Evolutionary conservation across 2,888 invertebrate genomes (phyloP).

Genomic region (Lamellibrachia satsuma): DNA sequence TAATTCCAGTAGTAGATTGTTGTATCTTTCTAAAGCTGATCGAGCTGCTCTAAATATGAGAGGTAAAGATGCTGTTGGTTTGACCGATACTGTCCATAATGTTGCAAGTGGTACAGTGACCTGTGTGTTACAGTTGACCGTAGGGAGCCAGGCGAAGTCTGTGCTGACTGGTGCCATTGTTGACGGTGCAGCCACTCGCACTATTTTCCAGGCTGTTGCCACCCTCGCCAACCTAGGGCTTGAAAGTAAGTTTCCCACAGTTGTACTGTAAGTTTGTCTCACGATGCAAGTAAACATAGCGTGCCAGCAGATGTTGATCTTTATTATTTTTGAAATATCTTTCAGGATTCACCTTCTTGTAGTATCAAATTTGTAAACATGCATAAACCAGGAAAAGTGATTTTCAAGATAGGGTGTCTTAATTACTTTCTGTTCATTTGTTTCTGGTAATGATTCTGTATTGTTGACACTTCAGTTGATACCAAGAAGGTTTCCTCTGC

Average conservation of each 20-base stretch:
- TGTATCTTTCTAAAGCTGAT: too few species aligned
- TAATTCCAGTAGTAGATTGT: background rate
- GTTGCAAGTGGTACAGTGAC: background rate
- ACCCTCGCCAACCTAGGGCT: slow-evolving; percentile 77
- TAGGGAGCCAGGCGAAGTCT: slow-evolving; percentile 47
- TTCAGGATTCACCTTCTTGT: too few species aligned
- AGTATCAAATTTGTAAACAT: too few species aligned
- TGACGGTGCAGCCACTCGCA: slow-evolving; percentile 73
- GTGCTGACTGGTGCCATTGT: slow-evolving; percentile 73
- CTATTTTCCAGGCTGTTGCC: slow-evolving; percentile 78
- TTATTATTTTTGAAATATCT: background rate
- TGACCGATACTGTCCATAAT: background rate
- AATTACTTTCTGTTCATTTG: background rate
- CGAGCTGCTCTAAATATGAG: too few species aligned
- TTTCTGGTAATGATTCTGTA: slow-evolving; percentile 26
- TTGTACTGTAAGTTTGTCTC: slow-evolving; percentile 44
- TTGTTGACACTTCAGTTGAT: slow-evolving; percentile 40
- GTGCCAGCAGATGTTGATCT: background rate
- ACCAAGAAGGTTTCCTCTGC: slow-evolving; percentile 77
- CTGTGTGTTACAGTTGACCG: background rate
- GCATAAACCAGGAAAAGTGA: too few species aligned
- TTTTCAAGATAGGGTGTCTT: too few species aligned
- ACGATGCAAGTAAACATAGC: background rate
- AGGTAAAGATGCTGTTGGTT: background rate
- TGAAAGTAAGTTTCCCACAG: slow-evolving; percentile 55